Evolutionary conservation across 2,797 vertebrate species (phyloP).

Genomic region (Liparis tanakae): DNA sequence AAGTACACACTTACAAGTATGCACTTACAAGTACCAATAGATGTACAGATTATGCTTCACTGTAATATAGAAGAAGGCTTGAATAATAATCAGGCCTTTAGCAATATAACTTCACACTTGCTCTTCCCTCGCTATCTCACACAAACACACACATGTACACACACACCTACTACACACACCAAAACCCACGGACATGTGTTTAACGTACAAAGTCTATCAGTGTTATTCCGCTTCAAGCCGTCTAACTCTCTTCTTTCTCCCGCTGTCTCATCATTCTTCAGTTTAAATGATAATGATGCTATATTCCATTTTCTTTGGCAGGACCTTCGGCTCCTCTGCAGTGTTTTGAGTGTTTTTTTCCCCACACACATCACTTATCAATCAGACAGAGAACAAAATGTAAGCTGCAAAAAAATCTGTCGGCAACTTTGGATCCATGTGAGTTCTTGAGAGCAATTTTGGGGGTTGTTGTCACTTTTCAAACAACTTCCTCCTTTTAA

Average conservation of each 20-base stretch:
- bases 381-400: constrained; percentile 1
- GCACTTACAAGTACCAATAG: background rate
- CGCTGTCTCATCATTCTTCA: constrained; percentile 1
- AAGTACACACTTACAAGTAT: background rate
- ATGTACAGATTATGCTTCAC: constrained; percentile 32
- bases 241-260: background rate
- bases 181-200: constrained; percentile 11
- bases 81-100: constrained; percentile 57
- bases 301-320: background rate
- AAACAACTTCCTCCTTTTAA: background rate
- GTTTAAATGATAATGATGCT: constrained; percentile 38
- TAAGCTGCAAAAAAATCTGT: background rate
- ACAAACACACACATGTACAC: constrained; percentile 3
- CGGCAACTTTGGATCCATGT: background rate
- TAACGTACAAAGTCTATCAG: background rate
- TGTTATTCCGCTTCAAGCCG: background rate
- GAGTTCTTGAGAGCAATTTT: background rate
- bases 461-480: background rate
- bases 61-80: constrained; percentile 34
- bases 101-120: constrained; percentile 48
- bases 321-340: constrained; percentile 1
- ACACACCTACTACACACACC: background rate
- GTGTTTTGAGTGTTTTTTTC: constrained; percentile 1
- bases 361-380: constrained; percentile 11
- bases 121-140: background rate